phyloP scores from a whole-genome alignment of 2,113 vertebrate genomes.

The Phyllostomus discolor region DNA sequence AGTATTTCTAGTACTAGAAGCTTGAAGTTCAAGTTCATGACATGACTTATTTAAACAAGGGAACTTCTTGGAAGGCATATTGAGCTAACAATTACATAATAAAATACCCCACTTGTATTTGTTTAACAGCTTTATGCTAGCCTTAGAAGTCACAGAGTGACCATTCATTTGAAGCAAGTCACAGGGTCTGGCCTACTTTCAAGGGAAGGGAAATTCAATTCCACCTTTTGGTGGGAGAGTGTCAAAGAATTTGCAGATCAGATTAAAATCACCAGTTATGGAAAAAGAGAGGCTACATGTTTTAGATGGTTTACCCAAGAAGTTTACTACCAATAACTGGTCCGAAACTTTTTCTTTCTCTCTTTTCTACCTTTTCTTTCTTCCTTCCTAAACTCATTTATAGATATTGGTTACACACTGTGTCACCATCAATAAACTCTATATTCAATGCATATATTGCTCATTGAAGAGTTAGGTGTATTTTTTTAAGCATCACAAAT shows the following conservation, averaged over 20 bases:
- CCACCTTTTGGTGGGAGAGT: not conserved
- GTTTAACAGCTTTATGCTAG: not conserved
- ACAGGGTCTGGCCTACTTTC: not conserved
- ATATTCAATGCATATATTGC: not conserved
- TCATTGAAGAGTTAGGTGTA: not conserved
- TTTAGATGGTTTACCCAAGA: not conserved
- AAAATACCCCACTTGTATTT: not conserved
- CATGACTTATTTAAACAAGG: not conserved
- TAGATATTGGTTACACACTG: not conserved
- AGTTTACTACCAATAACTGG: not conserved
- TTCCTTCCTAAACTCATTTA: not conserved
- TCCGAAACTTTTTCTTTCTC: not conserved
- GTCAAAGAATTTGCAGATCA: not conserved
- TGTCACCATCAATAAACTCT: not conserved
- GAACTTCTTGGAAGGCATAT: not conserved
- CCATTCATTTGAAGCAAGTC: not conserved
- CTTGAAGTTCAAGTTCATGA: not conserved
- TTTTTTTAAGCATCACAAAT: not conserved
- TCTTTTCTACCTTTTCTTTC: no score
- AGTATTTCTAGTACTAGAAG: not conserved
- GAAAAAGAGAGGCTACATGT: not conserved
- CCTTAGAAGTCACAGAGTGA: not conserved
- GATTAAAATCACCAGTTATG: not conserved
- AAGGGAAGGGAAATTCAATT: not conserved
- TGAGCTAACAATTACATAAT: not conserved